A percentile compares a stretch with the other conserved stretches of the same genome.
Conservation (phyloP, 1,140 invertebrate genomes). For the Cepaea nemoralis region DNA sequence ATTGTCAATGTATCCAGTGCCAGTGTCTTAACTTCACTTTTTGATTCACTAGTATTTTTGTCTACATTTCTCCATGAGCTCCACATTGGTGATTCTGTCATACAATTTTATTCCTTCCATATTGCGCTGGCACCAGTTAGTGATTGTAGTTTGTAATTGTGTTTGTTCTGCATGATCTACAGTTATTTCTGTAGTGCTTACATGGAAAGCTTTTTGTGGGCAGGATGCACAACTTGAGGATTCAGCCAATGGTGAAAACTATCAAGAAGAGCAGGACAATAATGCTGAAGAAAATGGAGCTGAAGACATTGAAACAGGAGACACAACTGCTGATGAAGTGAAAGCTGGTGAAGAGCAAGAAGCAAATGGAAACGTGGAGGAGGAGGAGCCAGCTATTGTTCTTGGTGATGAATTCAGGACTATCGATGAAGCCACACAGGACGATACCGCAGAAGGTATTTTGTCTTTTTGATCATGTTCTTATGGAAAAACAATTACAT, state of each 20-base stretch:
- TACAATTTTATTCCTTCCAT: no score
- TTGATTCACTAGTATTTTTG: no score
- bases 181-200: neutral
- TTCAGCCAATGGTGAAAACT: conserved; percentile 15
- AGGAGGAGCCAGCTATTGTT: conserved; percentile 46
- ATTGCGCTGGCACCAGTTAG: no score
- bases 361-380: conserved; percentile 53
- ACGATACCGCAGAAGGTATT: conserved; percentile 48
- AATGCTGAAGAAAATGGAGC: no score
- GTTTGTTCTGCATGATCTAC: no score
- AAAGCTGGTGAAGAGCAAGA: conserved; percentile 48
- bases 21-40: no score
- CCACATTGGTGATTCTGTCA: no score
- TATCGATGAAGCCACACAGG: conserved; percentile 56
- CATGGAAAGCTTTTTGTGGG: neutral
- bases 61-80: no score
- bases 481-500: no score
- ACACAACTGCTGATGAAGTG: conserved; percentile 53
- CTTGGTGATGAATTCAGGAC: conserved; percentile 55
- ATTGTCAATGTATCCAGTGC: no score
- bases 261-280: conserved; percentile 28
- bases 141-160: no score
- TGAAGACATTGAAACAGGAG: conserved; percentile 22
- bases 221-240: conserved; percentile 26
- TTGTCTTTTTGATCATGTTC: neutral